These are phyloP conservation scores for Drosophila kikkawai DNA, from an alignment of 1,140 invertebrate genomes.

Conservation along the genomic window DNA sequence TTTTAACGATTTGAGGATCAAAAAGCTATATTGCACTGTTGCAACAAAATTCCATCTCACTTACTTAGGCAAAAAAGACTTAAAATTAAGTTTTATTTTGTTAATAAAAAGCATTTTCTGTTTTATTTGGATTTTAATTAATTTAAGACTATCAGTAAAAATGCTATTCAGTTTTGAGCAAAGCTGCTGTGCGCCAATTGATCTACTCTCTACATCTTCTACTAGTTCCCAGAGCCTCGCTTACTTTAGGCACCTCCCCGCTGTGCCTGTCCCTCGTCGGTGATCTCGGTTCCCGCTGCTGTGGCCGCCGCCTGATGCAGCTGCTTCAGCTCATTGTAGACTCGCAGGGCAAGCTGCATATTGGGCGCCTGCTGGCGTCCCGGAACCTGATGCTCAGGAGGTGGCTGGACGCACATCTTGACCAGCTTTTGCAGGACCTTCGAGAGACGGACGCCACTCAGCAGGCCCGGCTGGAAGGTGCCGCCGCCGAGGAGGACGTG, in stretches of 20 bases:
- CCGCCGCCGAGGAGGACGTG: constrained; percentile 64
- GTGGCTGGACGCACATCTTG: constrained; percentile 69
- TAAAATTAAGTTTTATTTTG: not conserved
- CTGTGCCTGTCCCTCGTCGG: constrained; percentile 27
- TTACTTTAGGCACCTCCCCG: constrained; percentile 5
- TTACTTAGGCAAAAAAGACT: too few relatives aligned
- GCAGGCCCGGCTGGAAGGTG: constrained; percentile 70
- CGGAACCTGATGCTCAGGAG: constrained; percentile 66
- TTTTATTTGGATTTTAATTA: constrained; percentile 49
- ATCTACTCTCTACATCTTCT: constrained; percentile 25
- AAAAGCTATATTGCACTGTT: too few relatives aligned
- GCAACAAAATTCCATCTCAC: too few relatives aligned
- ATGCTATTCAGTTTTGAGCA: constrained; percentile 54
- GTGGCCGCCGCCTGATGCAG: constrained; percentile 65
- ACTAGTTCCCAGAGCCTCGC: constrained; percentile 2
- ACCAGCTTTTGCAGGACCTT: constrained; percentile 63
- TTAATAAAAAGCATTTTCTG: constrained; percentile 36
- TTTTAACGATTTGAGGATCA: too few relatives aligned
- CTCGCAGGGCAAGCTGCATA: constrained; percentile 62
- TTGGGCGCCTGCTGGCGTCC: constrained; percentile 67
- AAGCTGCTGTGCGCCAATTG: constrained; percentile 42
- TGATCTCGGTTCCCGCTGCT: constrained; percentile 48
- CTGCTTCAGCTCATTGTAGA: constrained; percentile 79
- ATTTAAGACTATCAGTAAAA: constrained; percentile 61
- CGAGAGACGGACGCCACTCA: constrained; percentile 61